Conservation (phyloP, 2,797 vertebrate species). For the Danio aesculapii region DNA sequence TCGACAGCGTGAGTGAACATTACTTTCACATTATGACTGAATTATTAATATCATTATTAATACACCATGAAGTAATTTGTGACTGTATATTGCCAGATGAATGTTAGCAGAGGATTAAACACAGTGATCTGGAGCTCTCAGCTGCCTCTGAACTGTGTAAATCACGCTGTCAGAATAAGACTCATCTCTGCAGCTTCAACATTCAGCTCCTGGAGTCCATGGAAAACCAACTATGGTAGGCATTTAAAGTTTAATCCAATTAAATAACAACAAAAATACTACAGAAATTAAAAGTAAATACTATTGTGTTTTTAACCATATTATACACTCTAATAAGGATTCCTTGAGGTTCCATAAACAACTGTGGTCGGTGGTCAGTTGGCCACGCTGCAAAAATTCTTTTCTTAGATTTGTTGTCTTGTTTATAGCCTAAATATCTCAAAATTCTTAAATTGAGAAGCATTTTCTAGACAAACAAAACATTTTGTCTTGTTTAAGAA, state of each 20-base stretch:
- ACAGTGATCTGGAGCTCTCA: constrained; percentile 70
- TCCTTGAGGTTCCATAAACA: too few relatives aligned
- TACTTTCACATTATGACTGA: not conserved
- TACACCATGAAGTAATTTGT: not conserved
- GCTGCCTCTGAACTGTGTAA: constrained; percentile 71
- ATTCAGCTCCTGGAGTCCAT: constrained; percentile 68
- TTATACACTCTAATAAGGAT: too few relatives aligned
- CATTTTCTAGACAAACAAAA: too few relatives aligned
- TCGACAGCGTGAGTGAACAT: constrained; percentile 65
- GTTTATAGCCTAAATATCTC: too few relatives aligned
- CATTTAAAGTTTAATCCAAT: not conserved
- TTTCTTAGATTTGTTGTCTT: too few relatives aligned
- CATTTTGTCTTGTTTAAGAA: too few relatives aligned
- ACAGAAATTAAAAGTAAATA: too few relatives aligned
- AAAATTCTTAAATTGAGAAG: too few relatives aligned
- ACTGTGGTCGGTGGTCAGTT: too few relatives aligned
- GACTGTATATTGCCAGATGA: constrained; percentile 59
- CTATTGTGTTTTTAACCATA: too few relatives aligned
- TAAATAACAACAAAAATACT: too few relatives aligned
- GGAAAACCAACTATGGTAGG: constrained; percentile 68
- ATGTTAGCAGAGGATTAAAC: constrained; percentile 50
- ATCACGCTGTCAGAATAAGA: constrained; percentile 74
- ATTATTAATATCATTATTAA: not conserved
- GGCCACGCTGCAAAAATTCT: too few relatives aligned
- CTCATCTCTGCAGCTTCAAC: constrained; percentile 49